Base-by-base conservation (phyloP, 2,888 invertebrate genomes). In the Drosophila robusta region DNA sequence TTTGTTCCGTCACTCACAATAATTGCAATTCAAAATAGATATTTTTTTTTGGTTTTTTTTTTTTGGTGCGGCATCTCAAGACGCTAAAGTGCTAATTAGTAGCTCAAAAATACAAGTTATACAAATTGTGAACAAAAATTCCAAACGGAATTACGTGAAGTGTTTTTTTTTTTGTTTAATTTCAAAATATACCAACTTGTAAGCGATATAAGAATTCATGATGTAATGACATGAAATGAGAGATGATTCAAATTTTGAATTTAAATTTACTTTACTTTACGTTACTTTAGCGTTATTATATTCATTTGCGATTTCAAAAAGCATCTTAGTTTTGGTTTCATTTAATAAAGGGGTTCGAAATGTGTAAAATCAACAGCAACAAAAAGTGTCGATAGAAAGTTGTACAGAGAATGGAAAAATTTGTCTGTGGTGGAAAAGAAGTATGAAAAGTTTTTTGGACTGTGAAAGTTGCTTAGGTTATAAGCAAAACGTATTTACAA, bases 311-410 rank as follows among this genome's bases (percentile, higher is more conserved):
- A 90, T 91, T 89, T 90, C 87, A 91, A 92, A 90, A 92, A 92
- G 92, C 92, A 92, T 92, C 92, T 92, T 91, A 92, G 91, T 91
- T 90, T 80, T 64, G 50, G 65, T 80, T 73, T 66, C 78, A 46
- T 63, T 58, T 38, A 44, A 29, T 44, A 63, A 63, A 50, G 38
- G 45, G 55, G 7, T 22, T 52, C 14, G 55, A 36, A 60, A 57
- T 42, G 41, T 61, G 39, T 55, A 54, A 73, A 72, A 58, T 58
- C 45, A 69, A 68, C 55, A 67, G 34, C 46, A 52, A 58, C 41
- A 57, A 69, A 62, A 50, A 49, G 64, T 65, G 52, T 75, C 42
- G 78, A 74, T 51, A 76, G 76, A 67, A 29, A 38, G 66, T 58
- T 57, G 42, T 38, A 46, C 8, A 54, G 63, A 36, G 44, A 57